Evolutionary conservation across 2,888 invertebrate species (phyloP).

Genomic region (Drosophila neonasuta): DNA sequence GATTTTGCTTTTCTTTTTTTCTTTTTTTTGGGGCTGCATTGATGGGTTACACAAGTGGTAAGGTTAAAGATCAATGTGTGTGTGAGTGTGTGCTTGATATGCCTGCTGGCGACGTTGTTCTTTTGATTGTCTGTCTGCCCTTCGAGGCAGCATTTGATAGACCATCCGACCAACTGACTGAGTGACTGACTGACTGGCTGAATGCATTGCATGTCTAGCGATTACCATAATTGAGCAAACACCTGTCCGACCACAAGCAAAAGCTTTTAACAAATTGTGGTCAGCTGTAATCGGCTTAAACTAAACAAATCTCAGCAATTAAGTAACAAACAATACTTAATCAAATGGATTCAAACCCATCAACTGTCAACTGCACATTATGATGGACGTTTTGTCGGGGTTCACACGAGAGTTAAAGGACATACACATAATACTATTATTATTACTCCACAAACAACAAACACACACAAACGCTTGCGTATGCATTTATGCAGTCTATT

Average conservation of each 20-base stretch:
- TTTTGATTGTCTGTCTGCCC: conserved; percentile 28
- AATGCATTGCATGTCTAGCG: conserved; percentile 34
- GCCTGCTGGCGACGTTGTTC: conserved; percentile 20
- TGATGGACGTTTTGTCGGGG: background rate
- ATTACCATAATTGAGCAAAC: conserved; percentile 66
- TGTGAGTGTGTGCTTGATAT: conserved; percentile 27
- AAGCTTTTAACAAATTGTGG: conserved; percentile 72
- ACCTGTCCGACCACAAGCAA: conserved; percentile 51
- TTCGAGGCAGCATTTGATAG: background rate
- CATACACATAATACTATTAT: conserved; percentile 11
- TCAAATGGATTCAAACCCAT: conserved; percentile 40
- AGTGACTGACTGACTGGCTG: background rate
- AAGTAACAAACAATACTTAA: conserved; percentile 48
- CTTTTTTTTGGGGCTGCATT: conserved; percentile 21
- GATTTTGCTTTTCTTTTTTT: conserved; percentile 17
- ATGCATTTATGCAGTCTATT: background rate
- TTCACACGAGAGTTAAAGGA: background rate
- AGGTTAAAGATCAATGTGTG: conserved; percentile 50
- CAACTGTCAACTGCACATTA: conserved; percentile 29
- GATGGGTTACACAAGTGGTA: conserved; percentile 54
- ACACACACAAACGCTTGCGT: no score
- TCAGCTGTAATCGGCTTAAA: conserved; percentile 70
- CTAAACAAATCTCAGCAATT: conserved; percentile 66
- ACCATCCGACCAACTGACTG: background rate
- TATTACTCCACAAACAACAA: background rate